phyloP scores from a whole-genome alignment of 2,113 vertebrate species.

The Gulo gulo region DNA sequence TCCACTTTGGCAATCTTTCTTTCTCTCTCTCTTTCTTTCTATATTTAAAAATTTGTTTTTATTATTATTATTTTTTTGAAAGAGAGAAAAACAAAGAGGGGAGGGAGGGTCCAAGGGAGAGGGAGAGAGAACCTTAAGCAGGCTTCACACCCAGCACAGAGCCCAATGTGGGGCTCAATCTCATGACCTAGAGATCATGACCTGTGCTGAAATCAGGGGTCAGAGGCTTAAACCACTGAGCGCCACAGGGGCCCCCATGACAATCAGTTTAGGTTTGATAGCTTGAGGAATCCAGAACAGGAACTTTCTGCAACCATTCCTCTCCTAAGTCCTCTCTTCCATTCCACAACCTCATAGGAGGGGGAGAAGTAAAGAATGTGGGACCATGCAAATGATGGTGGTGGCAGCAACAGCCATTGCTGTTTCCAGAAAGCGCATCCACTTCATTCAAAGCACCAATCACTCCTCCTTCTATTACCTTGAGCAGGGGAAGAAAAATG shows the following conservation, averaged over 20 bases:
- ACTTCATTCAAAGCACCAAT: not conserved
- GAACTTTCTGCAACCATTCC: not conserved
- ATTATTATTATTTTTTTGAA: not conserved
- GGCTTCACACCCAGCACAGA: not conserved
- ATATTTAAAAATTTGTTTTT: too few species aligned
- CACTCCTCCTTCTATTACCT: not conserved
- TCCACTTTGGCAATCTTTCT: not conserved
- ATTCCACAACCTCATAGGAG: not conserved
- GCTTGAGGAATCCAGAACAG: not conserved
- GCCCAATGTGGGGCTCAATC: not conserved
- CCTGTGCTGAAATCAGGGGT: not conserved
- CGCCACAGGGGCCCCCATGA: not conserved
- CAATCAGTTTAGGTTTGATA: not conserved
- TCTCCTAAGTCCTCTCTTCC: not conserved
- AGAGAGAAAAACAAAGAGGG: not conserved
- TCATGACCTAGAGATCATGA: not conserved
- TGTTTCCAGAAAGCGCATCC: not conserved
- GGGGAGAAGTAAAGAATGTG: not conserved
- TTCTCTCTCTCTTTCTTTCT: not conserved
- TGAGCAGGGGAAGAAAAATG: not conserved
- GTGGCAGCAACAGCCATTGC: not conserved
- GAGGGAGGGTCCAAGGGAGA: not conserved
- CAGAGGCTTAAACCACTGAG: not conserved
- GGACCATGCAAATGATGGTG: not conserved
- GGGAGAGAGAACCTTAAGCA: not conserved